Base-by-base conservation (phyloP, 2,797 vertebrate genomes). In the Hapalemur alaotrensis region DNA sequence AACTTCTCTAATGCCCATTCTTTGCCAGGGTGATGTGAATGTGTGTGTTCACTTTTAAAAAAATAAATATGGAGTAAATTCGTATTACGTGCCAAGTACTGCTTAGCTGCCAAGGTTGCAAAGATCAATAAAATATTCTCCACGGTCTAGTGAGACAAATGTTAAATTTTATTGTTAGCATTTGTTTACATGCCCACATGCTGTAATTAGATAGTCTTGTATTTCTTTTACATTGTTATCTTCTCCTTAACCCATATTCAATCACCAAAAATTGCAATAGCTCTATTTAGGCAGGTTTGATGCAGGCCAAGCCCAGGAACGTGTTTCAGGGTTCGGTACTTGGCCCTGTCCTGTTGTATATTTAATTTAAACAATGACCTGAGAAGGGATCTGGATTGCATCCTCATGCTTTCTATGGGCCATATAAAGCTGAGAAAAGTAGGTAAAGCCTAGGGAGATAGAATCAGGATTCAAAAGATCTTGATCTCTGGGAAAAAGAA, bases 61-160 rank as follows among this genome's bases (percentile, higher is more conserved):
- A 54, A 72, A 84, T 32, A 81, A 85, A 83, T 46, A 32, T 14
- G 14, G 32, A 93, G 41, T 65, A 86, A 81, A 88, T 89, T 88
- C 76, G 84, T 83, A 72, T 17, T 75, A 50, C 2, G 10, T 89
- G 41, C 88, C 88, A 96, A 78, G 65, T 28, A 76, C 43, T 82
- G 76, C 70, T 87, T 82, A 88, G n/a, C 88, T 89, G 91, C 92
- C 76, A 67, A 94, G 81, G 30, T 69, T 85, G 35, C 61, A 80
- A 65, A n/a, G 67, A 94, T 97, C 96, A 92, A 91, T 91, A 96
- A 97, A 95, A 93, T 89, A 76, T 54, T 92, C 81, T 95, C 90
- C 8, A 22, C 14, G 80, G 88, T 96, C 93, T 80, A 92, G 82
- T 86, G 88, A 95, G 57, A 93, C 72, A 95, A 73, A 73, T 70